These are phyloP conservation scores for Camelus dromedarius DNA, from an alignment of 2,113 vertebrate species.

Conservation along the genomic window DNA sequence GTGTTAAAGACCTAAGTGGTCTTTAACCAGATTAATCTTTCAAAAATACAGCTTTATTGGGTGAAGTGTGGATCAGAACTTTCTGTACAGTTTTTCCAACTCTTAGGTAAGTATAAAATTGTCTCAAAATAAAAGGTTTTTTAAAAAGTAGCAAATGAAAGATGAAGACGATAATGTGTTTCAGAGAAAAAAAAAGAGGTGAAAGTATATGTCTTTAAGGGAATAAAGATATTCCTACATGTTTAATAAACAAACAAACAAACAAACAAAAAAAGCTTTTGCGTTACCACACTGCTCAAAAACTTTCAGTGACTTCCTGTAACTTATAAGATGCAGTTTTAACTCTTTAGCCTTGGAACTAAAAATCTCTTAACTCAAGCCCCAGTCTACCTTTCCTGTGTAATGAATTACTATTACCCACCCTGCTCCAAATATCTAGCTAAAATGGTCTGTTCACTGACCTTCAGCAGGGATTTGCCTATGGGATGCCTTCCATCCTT, in stretches of 20 bases:
- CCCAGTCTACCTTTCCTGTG: background rate
- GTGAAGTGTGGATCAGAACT: background rate
- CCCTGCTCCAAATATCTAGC: background rate
- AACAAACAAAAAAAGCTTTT: background rate
- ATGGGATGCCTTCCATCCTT: background rate
- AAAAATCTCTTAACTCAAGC: constrained; percentile 5
- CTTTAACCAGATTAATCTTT: background rate
- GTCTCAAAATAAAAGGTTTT: background rate
- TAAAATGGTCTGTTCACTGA: background rate
- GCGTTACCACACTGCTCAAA: background rate
- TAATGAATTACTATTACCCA: background rate
- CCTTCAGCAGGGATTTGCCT: background rate
- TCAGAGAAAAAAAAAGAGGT: background rate
- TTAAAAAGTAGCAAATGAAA: background rate
- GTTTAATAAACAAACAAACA: background rate
- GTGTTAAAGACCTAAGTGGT: background rate
- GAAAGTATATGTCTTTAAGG: background rate
- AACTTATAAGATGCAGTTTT: constrained; percentile 29
- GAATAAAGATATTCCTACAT: background rate
- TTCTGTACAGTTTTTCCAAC: background rate
- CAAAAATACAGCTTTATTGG: background rate
- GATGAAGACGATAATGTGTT: background rate
- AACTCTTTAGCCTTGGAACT: background rate
- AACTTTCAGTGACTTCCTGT: background rate
- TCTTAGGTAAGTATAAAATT: background rate